Percentiles rank a stretch among this genome's conserved stretches.
Conservation (phyloP, 2,113 vertebrate genomes). For the Scophthalmus maximus region DNA sequence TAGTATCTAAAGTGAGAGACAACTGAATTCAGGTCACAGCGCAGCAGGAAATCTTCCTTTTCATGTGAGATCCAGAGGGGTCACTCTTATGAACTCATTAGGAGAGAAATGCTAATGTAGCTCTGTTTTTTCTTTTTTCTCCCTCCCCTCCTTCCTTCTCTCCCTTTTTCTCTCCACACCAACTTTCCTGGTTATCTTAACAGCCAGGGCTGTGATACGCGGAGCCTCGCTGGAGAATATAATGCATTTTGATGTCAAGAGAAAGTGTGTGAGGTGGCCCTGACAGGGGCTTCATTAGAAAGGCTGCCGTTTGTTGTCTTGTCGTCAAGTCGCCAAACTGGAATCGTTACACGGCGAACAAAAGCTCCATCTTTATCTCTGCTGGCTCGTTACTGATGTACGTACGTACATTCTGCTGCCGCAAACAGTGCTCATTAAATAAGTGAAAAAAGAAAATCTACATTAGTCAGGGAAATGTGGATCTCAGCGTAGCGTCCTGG, state of each 20-base stretch:
- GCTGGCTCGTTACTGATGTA: background rate
- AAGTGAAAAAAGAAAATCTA: background rate
- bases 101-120: slow-evolving; percentile 86
- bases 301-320: slow-evolving; percentile 47
- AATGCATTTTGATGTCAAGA: slow-evolving; percentile 49
- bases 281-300: slow-evolving; percentile 60
- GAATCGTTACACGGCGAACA: slow-evolving; percentile 48
- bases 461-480: slow-evolving; percentile 11
- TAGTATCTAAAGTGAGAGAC: slow-evolving; percentile 80
- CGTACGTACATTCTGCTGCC: background rate
- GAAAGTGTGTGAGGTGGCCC: slow-evolving; percentile 35
- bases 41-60: slow-evolving; percentile 87
- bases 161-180: slow-evolving; percentile 41
- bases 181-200: slow-evolving; percentile 61
- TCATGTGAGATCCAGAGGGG: slow-evolving; percentile 91
- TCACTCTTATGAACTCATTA: slow-evolving; percentile 91
- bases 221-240: slow-evolving; percentile 22
- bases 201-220: slow-evolving; percentile 21
- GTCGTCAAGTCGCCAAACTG: slow-evolving; percentile 48
- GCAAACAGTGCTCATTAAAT: slow-evolving; percentile 5
- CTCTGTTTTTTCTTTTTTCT: slow-evolving; percentile 43
- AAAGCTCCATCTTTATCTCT: slow-evolving; percentile 7
- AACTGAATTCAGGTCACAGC: slow-evolving; percentile 89
- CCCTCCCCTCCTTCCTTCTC: slow-evolving; percentile 10
- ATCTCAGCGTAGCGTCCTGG: background rate